These are phyloP conservation scores for Neodon shergylaensis DNA, from an alignment of 2,113 vertebrate species.

Conservation along the genomic window DNA sequence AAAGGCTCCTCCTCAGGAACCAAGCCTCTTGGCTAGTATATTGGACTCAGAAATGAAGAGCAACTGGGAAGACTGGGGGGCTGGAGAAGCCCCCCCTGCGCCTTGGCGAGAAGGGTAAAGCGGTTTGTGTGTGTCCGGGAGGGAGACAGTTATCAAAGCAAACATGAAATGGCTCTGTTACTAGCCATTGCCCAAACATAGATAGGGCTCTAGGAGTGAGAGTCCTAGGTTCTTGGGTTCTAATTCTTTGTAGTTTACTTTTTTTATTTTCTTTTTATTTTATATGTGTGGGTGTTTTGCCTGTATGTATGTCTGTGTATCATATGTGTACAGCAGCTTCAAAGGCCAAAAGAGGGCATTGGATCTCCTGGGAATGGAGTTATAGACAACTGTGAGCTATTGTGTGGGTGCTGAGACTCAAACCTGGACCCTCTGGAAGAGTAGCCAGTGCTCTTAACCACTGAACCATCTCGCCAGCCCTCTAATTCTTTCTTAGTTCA, in stretches of 20 bases:
- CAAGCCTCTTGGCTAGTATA: slow-evolving; percentile 54
- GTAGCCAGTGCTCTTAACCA: not conserved
- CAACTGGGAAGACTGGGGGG: slow-evolving; percentile 68
- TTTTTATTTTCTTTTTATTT: not conserved
- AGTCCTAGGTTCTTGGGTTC: slow-evolving; percentile 28
- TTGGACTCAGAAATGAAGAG: slow-evolving; percentile 71
- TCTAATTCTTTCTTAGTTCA: slow-evolving; percentile 23
- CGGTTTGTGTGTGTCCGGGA: not conserved
- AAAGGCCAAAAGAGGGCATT: not conserved
- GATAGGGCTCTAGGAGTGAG: not conserved
- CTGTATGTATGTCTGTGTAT: not conserved
- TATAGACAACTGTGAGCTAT: not conserved
- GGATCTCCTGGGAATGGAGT: not conserved
- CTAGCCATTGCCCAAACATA: not conserved
- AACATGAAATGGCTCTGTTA: not conserved
- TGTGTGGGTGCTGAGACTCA: too few species aligned
- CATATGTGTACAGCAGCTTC: not conserved
- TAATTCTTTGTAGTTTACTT: slow-evolving; percentile 4
- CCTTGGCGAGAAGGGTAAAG: slow-evolving; percentile 74
- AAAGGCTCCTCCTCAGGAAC: slow-evolving; percentile 21
- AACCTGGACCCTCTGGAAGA: not conserved
- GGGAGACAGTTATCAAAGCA: not conserved
- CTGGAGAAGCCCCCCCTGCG: slow-evolving; percentile 58
- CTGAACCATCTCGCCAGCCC: not conserved
- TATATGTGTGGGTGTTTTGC: not conserved